Evolutionary conservation across 2,113 vertebrate genomes (phyloP), one percentile per base, ranked within the genome.

Genomic region (Eurystomus gularis): DNA sequence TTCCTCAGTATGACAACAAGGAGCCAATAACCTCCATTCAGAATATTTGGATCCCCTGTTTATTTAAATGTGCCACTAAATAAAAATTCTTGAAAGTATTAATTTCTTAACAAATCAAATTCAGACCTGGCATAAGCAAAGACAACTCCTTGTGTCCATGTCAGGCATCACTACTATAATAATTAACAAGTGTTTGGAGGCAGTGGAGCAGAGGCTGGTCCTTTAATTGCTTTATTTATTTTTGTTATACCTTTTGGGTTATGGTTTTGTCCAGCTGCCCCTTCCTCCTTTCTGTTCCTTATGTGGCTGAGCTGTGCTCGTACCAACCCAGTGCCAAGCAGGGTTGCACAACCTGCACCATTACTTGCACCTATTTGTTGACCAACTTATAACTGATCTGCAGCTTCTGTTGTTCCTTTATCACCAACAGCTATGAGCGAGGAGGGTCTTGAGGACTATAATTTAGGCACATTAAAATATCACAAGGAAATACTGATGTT

Each of bases 241-340:
- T 60, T 62, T 87, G 85, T 73, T 4, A 42, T 72, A 94, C 83
- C 84, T 94, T 94, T 88, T 0, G 3, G 57, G 52, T 49, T 76
- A 75, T 40, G 82, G 83, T 85, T 97, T 96, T 80, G 94, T 61
- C 91, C 88, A 70, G 69, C 85, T 95, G 87, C 85, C 92, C 96
- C 96, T 96, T 97, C 96, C 96, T 96, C 90, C 95, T 96, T 97
- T 95, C 94, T 94, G 77, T 96, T 97, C 96, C 93, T 64, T 48
- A 37, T 86, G 84, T 7, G 85, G 88, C 86, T 72, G 86, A 91
- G 52, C 91, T 91, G 66, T 62, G 90, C 80, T 92, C 60, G 5
- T 58, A 80, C 64, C 95, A 83, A 3, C 25, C 57, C 88, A 70
- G 2, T 3, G 3, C 60, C 0, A 1, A 70, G 86, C 0, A 0